Evolutionary conservation across 2,888 invertebrate species (phyloP).

Genomic region (Stenchaetothrips biformis): DNA sequence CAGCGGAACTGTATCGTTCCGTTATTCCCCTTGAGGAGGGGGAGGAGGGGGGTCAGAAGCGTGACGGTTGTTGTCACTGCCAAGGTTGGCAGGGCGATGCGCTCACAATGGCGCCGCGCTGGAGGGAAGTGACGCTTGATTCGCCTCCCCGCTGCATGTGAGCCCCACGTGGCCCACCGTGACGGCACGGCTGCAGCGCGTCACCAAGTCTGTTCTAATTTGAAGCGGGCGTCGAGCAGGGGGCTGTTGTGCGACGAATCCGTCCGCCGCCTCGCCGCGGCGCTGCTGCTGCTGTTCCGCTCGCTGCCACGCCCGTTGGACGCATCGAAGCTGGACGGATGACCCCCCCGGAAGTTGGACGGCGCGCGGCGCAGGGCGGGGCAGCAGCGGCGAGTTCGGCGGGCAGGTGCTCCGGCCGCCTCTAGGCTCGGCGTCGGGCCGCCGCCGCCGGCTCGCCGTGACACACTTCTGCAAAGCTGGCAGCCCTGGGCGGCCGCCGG

Average conservation of each 20-base stretch:
- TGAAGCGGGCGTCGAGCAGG: no score
- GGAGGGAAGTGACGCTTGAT: not conserved
- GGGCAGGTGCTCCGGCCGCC: no score
- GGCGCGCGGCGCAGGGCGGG: no score
- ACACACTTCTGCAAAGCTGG: not conserved
- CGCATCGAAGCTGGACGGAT: no score
- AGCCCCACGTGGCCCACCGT: not conserved
- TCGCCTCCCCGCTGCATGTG: not conserved
- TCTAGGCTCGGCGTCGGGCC: not conserved
- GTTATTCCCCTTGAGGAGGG: not conserved
- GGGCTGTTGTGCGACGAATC: no score
- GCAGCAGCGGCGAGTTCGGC: no score
- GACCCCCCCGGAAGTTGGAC: no score
- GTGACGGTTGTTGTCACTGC: constrained; percentile 10
- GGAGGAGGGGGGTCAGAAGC: not conserved
- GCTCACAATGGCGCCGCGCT: not conserved
- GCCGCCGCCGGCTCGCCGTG: not conserved
- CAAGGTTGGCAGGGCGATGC: not conserved
- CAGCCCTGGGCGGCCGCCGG: not conserved
- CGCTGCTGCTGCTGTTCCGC: no score
- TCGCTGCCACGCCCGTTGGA: no score
- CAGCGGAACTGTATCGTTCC: constrained; percentile 20
- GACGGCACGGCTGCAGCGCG: not conserved
- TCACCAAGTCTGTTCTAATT: no score
- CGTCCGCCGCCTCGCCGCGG: no score